These are phyloP conservation scores for Austrolebias charrua DNA, from an alignment of 2,797 vertebrate genomes.

Conservation along the genomic window DNA sequence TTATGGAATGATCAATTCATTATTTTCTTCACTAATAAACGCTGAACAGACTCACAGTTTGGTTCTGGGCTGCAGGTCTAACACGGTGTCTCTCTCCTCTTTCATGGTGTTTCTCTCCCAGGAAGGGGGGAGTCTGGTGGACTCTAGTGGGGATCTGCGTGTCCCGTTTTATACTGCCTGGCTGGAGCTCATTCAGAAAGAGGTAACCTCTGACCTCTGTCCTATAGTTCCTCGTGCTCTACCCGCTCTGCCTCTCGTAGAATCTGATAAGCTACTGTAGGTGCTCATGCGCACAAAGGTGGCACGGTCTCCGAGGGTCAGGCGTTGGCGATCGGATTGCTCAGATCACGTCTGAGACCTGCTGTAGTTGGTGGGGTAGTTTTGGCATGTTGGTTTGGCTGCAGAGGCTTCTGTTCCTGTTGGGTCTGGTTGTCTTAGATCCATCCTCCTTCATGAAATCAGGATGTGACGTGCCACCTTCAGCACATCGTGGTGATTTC, in stretches of 20 bases:
- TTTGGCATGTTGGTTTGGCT: conserved; percentile 28
- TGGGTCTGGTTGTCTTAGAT: conserved; percentile 14
- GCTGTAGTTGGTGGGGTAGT: conserved; percentile 18
- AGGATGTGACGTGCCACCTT: background rate
- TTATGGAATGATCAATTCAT: background rate
- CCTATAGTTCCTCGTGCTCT: conserved; percentile 67
- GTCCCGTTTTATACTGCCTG: conserved; percentile 84
- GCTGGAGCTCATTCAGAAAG: conserved; percentile 85
- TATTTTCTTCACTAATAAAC: background rate
- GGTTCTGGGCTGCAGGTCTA: conserved; percentile 71
- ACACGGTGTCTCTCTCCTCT: conserved; percentile 79
- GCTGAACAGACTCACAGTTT: conserved; percentile 15
- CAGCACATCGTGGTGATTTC: background rate
- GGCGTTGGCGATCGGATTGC: conserved; percentile 13
- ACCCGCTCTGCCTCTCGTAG: conserved; percentile 41
- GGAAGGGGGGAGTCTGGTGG: conserved; percentile 84
- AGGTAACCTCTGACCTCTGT: conserved; percentile 81
- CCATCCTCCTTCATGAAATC: background rate
- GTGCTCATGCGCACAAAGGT: conserved; percentile 1
- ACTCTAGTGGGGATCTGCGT: conserved; percentile 80
- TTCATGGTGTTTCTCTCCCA: conserved; percentile 80
- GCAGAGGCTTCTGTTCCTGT: conserved; percentile 1
- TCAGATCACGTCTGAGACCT: conserved; percentile 9
- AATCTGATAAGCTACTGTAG: conserved; percentile 26
- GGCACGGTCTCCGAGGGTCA: background rate